These are phyloP conservation scores for Marcusenius ussheri DNA, from an alignment of 2,113 vertebrate species.

Conservation along the genomic window DNA sequence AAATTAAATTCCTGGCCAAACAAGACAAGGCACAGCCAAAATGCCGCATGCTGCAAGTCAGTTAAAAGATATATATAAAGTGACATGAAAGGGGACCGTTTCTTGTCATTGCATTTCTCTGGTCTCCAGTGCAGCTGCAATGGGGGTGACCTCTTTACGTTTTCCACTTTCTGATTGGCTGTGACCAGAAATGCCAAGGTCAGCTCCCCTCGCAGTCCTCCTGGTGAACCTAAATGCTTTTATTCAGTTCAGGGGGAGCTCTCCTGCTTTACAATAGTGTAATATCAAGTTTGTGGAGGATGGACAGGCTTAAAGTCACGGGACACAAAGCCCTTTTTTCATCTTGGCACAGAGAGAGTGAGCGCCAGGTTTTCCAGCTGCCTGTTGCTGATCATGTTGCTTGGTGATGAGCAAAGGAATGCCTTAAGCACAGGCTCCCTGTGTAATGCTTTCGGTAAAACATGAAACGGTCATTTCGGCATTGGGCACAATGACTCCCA, in stretches of 20 bases:
- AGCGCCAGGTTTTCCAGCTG: constrained; percentile 52
- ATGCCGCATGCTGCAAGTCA: background rate
- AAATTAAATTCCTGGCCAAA: background rate
- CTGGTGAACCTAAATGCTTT: constrained; percentile 41
- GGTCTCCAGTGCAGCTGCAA: background rate
- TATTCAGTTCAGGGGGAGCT: constrained; percentile 23
- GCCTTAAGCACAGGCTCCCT: background rate
- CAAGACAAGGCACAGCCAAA: background rate
- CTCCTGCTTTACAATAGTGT: constrained; percentile 46
- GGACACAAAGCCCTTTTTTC: constrained; percentile 60
- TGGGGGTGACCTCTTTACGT: background rate
- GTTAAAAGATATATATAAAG: background rate
- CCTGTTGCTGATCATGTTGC: constrained; percentile 27
- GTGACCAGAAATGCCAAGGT: constrained; percentile 39
- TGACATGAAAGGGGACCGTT: background rate
- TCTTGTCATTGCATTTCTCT: background rate
- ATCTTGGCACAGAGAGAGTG: constrained; percentile 48
- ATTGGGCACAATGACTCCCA: background rate
- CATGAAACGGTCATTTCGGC: background rate
- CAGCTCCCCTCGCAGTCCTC: constrained; percentile 34
- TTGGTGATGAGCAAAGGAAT: background rate
- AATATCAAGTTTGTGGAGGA: constrained; percentile 51
- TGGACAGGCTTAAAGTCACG: constrained; percentile 48
- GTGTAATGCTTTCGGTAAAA: background rate
- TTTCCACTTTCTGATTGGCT: constrained; percentile 17